Evolutionary conservation across 1,140 invertebrate genomes (phyloP), one percentile per base, ranked within the genome.

Genomic region (Diorhabda carinulata): DNA sequence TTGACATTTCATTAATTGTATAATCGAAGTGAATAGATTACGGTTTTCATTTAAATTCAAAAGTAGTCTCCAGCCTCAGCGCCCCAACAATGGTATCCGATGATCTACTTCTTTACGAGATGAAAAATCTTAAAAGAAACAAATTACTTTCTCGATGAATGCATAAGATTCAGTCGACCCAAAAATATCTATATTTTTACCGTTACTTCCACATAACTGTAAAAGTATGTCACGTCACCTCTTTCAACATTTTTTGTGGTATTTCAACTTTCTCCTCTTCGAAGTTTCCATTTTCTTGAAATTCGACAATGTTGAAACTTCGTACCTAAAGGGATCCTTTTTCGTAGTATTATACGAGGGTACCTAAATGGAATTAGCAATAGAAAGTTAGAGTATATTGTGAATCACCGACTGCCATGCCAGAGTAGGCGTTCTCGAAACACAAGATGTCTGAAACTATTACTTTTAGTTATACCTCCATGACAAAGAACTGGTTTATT

Each of bases 221-320:
- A 60, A 60, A 10, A 41, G n/a, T 60, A 25, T 60, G 58, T 6
- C 41, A 25, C 58, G 25, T 60, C 25, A 60, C 10, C 58, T 60
- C n/a, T 60, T n/a, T 6, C 8, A 25, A 60, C 58, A 60, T 60
- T 60, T 60, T 60, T 52, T 52, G 47, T 52, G 47, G 47, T n/a
- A 52, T 52, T 52, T 52, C 47, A 4, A 4, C 47, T 52, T 52
- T 52, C 47, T 52, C 47, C 47, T 52, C 47, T 52, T 52, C 47
- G 47, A n/a, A 6, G 47, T 52, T 52, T 52, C 4, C 47, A 52
- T 52, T 52, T 52, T 52, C 47, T 52, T n/a, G 47, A 52, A 52
- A 52, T 52, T 8, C 6, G 47, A n/a, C 6, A 6, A 52, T n/a
- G 47, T n/a, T 4, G 47, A 52, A n/a, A 52, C n/a, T 52, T 52